Base-by-base conservation (phyloP, 2,113 vertebrate genomes). In the Nothoprocta perdicaria region DNA sequence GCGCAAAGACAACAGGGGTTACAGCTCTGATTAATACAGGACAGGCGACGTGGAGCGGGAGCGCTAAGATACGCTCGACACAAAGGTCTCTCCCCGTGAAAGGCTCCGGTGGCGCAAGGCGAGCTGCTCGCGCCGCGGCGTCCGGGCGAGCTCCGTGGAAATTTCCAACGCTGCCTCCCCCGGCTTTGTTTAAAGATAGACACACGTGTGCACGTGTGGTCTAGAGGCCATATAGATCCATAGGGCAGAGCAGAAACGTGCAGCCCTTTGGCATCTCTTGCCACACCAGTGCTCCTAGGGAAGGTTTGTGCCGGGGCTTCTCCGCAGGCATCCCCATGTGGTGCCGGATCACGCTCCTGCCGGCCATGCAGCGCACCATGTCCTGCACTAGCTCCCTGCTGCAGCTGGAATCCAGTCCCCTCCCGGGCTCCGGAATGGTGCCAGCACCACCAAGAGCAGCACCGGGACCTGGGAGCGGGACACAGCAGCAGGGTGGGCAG, bases 1-100 rank as follows among this genome's bases (percentile, higher is more conserved):
- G 97, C 97, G 98, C 98, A 98, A 98, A 99, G 98, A 99, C 98
- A 99, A 98, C 98, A 98, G 98, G 98, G 98, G 98, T 98, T 98
- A 98, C 97, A 98, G 97, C 98, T 99, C 98, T 99, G 98, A 99
- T 98, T 98, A 99, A 99, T 98, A 98, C 96, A 98, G 98, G 97
- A 97, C 98, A 97, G 95, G 97, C 95, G 95, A 98, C 96, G 95
- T 97, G 97, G 96, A 97, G 94, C 96, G 96, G 53, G 97, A 98
- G 94, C 94, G 90, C 95, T 97, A 96, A 97, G 97, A 97, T 96
- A 97, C 93, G 96, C 97, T 98, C 96, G 97, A 96, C 97, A 97
- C 96, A 97, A 97, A 97, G 94, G 92, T 95, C 93, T 96, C 6
- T 26, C 86, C 97, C 87, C 97, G 96, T 91, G 92, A 97, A 97